phyloP scores from a whole-genome alignment of 1,140 invertebrate genomes.

The Oppia nitens region DNA sequence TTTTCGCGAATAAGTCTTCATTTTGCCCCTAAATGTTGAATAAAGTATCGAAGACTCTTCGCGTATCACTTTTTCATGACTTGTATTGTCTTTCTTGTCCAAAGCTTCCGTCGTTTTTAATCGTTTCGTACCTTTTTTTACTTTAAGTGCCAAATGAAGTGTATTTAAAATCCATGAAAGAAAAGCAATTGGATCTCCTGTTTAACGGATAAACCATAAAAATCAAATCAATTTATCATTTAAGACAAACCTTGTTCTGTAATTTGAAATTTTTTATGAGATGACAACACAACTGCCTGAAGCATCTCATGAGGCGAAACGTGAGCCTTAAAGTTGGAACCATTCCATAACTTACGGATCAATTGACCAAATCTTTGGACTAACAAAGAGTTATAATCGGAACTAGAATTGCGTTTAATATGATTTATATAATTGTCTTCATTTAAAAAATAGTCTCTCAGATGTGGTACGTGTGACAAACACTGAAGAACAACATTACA shows the following conservation, averaged over 20 bases:
- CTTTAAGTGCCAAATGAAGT: slow-evolving; percentile 46
- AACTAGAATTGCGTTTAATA: slow-evolving; percentile 57
- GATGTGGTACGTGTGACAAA: slow-evolving; percentile 77
- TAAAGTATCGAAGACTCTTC: slow-evolving; percentile 50
- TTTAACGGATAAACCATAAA: slow-evolving; percentile 19
- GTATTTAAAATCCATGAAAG: slow-evolving; percentile 43
- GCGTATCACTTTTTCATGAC: neutral
- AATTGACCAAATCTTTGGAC: slow-evolving; percentile 94
- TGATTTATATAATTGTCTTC: slow-evolving; percentile 81
- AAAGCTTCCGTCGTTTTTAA: slow-evolving; percentile 49
- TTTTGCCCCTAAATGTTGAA: slow-evolving; percentile 83
- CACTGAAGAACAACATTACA: slow-evolving; percentile 94
- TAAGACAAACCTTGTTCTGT: slow-evolving; percentile 67
- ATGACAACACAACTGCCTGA: slow-evolving; percentile 95
- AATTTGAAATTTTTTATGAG: slow-evolving; percentile 94
- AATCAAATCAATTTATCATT: neutral
- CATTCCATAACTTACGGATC: slow-evolving; percentile 96
- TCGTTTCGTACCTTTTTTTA: no score
- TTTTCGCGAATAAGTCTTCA: slow-evolving; percentile 86
- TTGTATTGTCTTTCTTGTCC: neutral
- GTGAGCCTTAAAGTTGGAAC: slow-evolving; percentile 95
- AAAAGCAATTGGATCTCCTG: slow-evolving; percentile 92
- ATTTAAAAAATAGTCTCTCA: slow-evolving; percentile 84
- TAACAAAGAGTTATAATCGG: slow-evolving; percentile 73
- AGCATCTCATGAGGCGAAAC: slow-evolving; percentile 99